Percentiles rank a stretch among this genome's conserved stretches.
Conservation (phyloP, 2,797 vertebrate species). For the Coregonus ussuriensis region DNA sequence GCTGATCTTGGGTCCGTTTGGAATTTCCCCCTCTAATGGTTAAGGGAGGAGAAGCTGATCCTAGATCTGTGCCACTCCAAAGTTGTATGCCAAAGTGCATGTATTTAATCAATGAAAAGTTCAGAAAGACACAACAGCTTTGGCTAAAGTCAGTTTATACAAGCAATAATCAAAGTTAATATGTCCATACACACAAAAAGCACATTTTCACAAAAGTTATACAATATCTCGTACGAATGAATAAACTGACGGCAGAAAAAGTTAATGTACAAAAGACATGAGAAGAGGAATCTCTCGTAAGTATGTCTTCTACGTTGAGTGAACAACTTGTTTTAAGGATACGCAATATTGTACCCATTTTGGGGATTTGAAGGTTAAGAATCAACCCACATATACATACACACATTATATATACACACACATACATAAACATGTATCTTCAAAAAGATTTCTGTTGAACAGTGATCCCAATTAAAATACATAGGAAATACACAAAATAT, state of each 20-base stretch:
- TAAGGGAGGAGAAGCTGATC: too few species aligned
- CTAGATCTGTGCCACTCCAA: too few species aligned
- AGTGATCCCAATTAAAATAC: slow-evolving; percentile 17
- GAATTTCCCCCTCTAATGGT: too few species aligned
- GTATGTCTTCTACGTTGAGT: neutral
- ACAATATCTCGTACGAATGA: too few species aligned
- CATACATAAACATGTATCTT: neutral
- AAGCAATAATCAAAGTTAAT: too few species aligned
- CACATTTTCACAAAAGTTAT: too few species aligned
- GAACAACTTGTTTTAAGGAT: neutral
- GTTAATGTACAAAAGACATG: slow-evolving; percentile 1
- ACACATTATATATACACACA: too few species aligned
- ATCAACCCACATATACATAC: neutral
- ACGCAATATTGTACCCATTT: slow-evolving; percentile 12
- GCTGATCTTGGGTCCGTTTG: too few species aligned
- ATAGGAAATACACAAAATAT: slow-evolving; percentile 25
- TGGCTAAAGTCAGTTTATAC: too few species aligned
- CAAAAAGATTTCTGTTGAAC: slow-evolving; percentile 1
- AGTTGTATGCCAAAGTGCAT: neutral
- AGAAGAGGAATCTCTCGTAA: neutral
- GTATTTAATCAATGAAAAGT: neutral
- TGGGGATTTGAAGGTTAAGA: neutral
- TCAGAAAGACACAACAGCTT: neutral
- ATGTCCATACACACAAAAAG: too few species aligned
- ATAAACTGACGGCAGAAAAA: neutral